Evolutionary conservation across 2,888 invertebrate genomes (phyloP).

Genomic region (Hemaris fuciformis): DNA sequence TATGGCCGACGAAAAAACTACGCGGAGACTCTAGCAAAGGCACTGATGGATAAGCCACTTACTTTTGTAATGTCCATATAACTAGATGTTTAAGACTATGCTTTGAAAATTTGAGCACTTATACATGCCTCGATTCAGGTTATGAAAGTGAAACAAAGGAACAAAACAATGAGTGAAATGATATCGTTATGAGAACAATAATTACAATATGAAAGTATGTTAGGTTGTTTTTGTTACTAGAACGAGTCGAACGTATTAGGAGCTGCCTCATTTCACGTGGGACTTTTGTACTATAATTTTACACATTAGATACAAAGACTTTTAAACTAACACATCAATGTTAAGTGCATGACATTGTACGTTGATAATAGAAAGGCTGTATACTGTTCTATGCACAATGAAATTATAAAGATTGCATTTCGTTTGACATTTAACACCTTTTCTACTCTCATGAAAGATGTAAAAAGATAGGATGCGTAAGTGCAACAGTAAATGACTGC

Average conservation of each 20-base stretch:
- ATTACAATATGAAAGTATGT: not conserved
- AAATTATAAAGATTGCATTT: no score
- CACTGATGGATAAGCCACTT: not conserved
- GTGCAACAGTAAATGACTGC: slow-evolving; percentile 7
- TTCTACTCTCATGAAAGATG: not conserved
- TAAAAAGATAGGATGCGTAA: not conserved
- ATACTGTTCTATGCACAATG: no score
- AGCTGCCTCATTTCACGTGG: not conserved
- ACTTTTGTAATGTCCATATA: not conserved
- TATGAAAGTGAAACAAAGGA: slow-evolving; percentile 1
- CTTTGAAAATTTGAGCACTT: not conserved
- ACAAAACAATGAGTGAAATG: slow-evolving; percentile 2
- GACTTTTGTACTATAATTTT: not conserved
- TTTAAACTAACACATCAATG: not conserved
- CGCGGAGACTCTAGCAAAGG: not conserved
- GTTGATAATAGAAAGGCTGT: not conserved
- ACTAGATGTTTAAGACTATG: not conserved
- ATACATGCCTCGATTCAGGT: not conserved
- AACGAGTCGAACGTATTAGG: not conserved
- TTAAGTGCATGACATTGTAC: not conserved
- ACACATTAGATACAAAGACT: not conserved
- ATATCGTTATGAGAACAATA: not conserved
- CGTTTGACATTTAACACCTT: not conserved
- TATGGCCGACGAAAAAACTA: not conserved
- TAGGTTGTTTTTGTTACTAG: not conserved